Evolutionary conservation across 2,888 invertebrate species (phyloP), one percentile per base, ranked within the genome.

Genomic region (Aphidius colemani): DNA sequence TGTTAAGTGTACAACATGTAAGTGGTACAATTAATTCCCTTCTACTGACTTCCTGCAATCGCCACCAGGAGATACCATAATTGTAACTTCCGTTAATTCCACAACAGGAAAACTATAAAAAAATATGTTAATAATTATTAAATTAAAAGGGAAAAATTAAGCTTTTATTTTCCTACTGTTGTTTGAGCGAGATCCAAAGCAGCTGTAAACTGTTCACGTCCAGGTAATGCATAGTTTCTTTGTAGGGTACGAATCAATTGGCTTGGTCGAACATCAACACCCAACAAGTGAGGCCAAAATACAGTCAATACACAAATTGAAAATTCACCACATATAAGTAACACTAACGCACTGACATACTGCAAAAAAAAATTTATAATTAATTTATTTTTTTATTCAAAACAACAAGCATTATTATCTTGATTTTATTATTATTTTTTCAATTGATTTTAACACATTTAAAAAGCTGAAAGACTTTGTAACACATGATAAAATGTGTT

Each of bases 11-110:
- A 79, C 94, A 94, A 75, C 91, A 91, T 60, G 88, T 88, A 6
- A 88, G 84, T 48, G 91, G 91, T 30, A 90, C 89, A 0, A 88
- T 84, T 81, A 89, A 84, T 60, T 89, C 89, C 65, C 88, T 86
- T 68, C 90, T 89, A 0, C 92, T 91, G 50, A 90, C 86, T 67
- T 90, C 86, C 74, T 91, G 89, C 57, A 93, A 83, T 68, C 91
- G 88, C 94, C 94, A 94, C 76, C 89, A 83, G 0, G 93, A 92
- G 71, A 90, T 90, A 74, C 92, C 92, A 82, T 92, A 94, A 84
- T 94, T 93, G 66, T 88, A 87, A 7, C 91, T 90, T 71, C 89
- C 89, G 56, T 88, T 87, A 80, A 94, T 90, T 40, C 93, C 94
- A 79, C 94, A 94, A 76, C 94, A 94, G 64, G 89, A 86, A 77